These are phyloP conservation scores for Hyperoplus lanceolatus DNA, from an alignment of 2,797 vertebrate species.

Conservation along the genomic window DNA sequence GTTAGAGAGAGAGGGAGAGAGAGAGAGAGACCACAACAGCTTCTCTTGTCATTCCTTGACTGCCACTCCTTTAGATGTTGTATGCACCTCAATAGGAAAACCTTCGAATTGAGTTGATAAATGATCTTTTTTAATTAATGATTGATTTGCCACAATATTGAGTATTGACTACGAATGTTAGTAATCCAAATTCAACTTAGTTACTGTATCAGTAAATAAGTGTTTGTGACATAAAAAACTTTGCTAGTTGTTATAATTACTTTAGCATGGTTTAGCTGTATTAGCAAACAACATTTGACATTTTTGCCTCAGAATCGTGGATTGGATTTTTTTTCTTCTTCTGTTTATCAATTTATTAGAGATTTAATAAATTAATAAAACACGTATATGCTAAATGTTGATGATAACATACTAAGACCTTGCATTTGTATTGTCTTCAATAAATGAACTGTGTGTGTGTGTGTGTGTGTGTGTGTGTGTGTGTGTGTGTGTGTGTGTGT, in stretches of 20 bases:
- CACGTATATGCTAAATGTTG: too few species aligned
- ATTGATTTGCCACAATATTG: background rate
- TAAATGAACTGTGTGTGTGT: background rate
- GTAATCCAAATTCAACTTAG: background rate
- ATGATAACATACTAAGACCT: background rate
- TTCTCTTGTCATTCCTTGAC: constrained; percentile 18
- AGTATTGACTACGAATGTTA: background rate
- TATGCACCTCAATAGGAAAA: background rate
- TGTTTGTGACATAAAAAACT: background rate
- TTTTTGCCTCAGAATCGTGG: background rate
- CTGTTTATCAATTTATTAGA: background rate
- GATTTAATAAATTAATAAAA: background rate
- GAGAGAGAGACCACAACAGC: background rate
- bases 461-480: too few species aligned
- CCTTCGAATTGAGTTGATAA: background rate
- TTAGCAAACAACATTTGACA: background rate
- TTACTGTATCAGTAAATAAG: background rate
- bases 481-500: too few species aligned
- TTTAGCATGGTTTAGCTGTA: background rate
- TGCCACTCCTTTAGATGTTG: background rate
- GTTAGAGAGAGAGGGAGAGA: background rate
- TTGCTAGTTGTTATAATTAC: background rate
- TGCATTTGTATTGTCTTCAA: too few species aligned
- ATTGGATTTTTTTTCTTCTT: background rate
- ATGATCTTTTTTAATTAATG: background rate